Evolutionary conservation across 2,888 invertebrate genomes (phyloP), one percentile per base, ranked within the genome.

Genomic region (Agonum fuliginosum): DNA sequence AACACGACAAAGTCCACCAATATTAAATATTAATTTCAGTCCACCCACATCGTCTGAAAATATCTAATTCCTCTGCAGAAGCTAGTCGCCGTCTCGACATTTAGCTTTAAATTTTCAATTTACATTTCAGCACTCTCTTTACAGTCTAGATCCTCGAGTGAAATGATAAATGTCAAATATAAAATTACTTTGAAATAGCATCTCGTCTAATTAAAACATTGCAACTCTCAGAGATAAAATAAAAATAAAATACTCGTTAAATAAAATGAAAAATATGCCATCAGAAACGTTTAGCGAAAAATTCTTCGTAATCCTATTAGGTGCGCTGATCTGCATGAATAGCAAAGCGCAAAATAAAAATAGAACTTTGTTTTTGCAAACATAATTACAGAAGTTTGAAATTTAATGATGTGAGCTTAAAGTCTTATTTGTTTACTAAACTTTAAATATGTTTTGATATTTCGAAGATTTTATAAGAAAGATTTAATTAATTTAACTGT

Each of bases 31-130:
- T n/a, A n/a, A n/a, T n/a, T n/a, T n/a, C n/a, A n/a, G n/a, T n/a
- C n/a, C n/a, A n/a, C n/a, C n/a, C n/a, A n/a, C 43, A 43, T 43
- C 14, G 43, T 43, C n/a, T n/a, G 14, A 43, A 43, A 43, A 43
- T 12, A 14, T 14, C 5, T 43, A 43, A 43, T 43, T 12, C 43
- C 43, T 8, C 14, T 43, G 43, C n/a, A 37, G n/a, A 37, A 37
- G n/a, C n/a, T n/a, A n/a, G n/a, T 10, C 37, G n/a, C 37, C 3
- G 37, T 8, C 37, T 37, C n/a, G 37, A 37, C 37, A 37, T 37
- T 37, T 37, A 37, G 12, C 10, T n/a, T 1, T 37, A n/a, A 0
- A 37, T 1, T 37, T 37, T 10, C 8, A 37, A 37, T 37, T 37
- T 37, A 27, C 27, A 27, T 27, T 27, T 27, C 27, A 27, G 27